Conservation (phyloP, 1,140 invertebrate genomes). For the Apolygus lucorum region DNA sequence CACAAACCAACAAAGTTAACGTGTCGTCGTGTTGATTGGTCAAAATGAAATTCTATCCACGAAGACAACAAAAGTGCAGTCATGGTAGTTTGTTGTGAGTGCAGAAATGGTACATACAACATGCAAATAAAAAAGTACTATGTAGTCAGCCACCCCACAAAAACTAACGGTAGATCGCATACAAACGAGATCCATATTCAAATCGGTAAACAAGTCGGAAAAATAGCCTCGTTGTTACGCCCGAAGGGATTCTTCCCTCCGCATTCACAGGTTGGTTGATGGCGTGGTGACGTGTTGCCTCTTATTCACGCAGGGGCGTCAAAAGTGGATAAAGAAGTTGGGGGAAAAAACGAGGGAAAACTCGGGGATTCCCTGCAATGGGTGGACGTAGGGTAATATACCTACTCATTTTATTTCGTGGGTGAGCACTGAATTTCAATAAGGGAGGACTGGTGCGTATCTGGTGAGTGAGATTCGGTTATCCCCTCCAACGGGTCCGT, state of each 20-base stretch:
- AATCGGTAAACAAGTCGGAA: background rate
- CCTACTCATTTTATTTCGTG: constrained; percentile 10
- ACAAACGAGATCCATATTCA: background rate
- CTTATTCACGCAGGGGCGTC: background rate
- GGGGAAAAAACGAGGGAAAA: background rate
- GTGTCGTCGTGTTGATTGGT: no score
- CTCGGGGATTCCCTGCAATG: background rate
- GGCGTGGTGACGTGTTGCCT: background rate
- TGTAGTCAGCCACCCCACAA: no score
- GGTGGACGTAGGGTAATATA: constrained; percentile 3
- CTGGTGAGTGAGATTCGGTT: background rate
- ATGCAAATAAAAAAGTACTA: no score
- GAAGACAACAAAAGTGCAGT: no score
- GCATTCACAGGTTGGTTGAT: background rate
- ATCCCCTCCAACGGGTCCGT: background rate
- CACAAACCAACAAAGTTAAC: no score
- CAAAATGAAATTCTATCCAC: no score
- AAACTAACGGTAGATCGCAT: no score
- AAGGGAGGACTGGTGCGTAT: background rate
- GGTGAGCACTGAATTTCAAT: constrained; percentile 10
- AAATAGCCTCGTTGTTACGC: background rate
- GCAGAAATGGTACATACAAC: no score
- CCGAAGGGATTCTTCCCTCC: background rate
- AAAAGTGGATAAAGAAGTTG: background rate
- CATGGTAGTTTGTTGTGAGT: no score